Base-by-base conservation (phyloP, 2,113 vertebrate genomes). In the Heloderma charlesbogerti region DNA sequence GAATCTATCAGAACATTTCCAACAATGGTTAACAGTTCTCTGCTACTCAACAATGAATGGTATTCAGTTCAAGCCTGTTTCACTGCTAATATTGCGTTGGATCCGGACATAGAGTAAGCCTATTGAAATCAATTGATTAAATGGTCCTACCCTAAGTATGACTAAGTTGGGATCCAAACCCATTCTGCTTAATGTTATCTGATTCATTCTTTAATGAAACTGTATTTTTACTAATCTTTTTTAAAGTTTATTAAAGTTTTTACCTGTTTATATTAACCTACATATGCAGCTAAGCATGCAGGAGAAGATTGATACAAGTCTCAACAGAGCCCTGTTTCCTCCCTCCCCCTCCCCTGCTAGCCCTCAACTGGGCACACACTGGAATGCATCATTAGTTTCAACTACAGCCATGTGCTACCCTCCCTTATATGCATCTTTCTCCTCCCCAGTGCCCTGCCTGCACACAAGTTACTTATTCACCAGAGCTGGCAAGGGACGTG, bases 121-220 rank as follows among this genome's bases (percentile, higher is more conserved):
- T 6, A 77, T 29, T 79, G 25, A 74, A 74, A 79, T 20, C 20
- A 22, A 77, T 77, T 77, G 3, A 77, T 72, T 72, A 31, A 72
- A 34, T 72, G 71, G 29, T 0, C 5, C 31, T 40, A 6, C n/a
- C 37, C 37, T 77, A 77, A 43, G 3, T 40, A 77, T 40, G n/a
- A 75, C n/a, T 75, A 16, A 4, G n/a, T 75, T 37, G 40, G 72
- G 72, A 40, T 40, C 37, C 16, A 3, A 40, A 22, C 20, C 13
- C 8, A 79, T 31, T 71, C 54, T 87, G 45, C 69, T n/a, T 48
- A 89, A 13, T 48, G 86, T 10, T 79, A 92, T 57, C 40, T 86
- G 51, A 37, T 27, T 45, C 94, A 90, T n/a, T 63, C 5, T 93
- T 94, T 93, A 94, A 85, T 83, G 22, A 90, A 90, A 37, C 10